Conservation (phyloP, 2,797 vertebrate genomes). For the Spondyliosoma cantharus region DNA sequence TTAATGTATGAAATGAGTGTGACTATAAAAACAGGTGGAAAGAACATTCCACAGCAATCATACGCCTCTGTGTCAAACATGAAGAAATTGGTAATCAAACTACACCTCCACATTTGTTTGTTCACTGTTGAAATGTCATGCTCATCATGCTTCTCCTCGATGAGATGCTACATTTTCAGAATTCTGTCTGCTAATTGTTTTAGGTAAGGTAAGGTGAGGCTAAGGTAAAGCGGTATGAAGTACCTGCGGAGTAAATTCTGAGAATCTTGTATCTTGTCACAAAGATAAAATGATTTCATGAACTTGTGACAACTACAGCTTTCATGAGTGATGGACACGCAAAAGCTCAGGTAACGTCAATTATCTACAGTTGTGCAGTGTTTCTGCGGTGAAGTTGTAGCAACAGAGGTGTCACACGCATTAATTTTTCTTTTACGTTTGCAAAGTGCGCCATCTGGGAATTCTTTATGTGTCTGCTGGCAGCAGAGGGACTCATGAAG, state of each 20-base stretch:
- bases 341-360: not conserved
- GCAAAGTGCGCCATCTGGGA: too few species aligned
- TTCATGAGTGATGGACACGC: not conserved
- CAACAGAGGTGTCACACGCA: too few species aligned
- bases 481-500: too few species aligned
- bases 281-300: not conserved
- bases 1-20: not conserved
- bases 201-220: not conserved
- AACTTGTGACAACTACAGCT: not conserved
- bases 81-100: not conserved
- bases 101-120: conserved; percentile 1
- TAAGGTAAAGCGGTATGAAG: not conserved
- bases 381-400: too few species aligned
- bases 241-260: not conserved
- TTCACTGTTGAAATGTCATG: not conserved
- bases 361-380: not conserved
- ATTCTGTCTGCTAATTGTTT: conserved; percentile 9
- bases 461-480: too few species aligned
- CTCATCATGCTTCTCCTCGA: not conserved
- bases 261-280: not conserved
- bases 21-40: not conserved
- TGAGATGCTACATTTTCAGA: conserved; percentile 1
- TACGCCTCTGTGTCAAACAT: conserved; percentile 9
- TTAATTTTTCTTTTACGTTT: too few species aligned
- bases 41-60: not conserved